A percentile compares a stretch with the other conserved stretches of the same genome.
Evolutionary conservation across 1,140 invertebrate genomes (phyloP).

Genomic region (Stratiolaelaps scimitus): DNA sequence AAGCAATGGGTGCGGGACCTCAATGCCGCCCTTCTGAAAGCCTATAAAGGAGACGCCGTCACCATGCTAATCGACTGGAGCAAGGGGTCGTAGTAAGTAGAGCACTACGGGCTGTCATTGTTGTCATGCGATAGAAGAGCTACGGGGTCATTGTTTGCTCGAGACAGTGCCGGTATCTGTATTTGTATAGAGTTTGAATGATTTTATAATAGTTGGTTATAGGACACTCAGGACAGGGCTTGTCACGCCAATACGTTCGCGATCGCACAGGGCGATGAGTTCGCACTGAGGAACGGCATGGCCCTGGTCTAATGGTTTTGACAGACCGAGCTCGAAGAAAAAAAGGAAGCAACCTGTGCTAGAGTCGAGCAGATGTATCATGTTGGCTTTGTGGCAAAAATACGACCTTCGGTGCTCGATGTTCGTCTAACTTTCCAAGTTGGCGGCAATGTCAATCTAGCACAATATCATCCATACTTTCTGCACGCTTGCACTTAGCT

Average conservation of each 20-base stretch:
- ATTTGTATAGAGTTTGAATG: background rate
- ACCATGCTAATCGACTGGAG: slow-evolving; percentile 11
- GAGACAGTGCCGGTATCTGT: background rate
- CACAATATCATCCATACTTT: too few relatives aligned
- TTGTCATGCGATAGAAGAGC: background rate
- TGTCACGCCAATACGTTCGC: background rate
- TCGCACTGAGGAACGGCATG: too few relatives aligned
- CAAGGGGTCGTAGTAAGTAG: background rate
- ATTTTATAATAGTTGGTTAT: background rate
- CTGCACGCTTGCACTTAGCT: too few relatives aligned
- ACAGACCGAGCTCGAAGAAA: too few relatives aligned
- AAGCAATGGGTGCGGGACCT: background rate
- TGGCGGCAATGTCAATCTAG: too few relatives aligned
- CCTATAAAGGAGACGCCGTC: background rate
- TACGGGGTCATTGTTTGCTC: background rate
- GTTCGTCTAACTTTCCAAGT: too few relatives aligned
- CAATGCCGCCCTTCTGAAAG: background rate
- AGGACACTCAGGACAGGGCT: background rate
- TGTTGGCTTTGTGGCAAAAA: too few relatives aligned
- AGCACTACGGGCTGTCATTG: background rate
- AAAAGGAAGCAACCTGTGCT: too few relatives aligned
- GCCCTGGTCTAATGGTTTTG: too few relatives aligned
- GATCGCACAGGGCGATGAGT: too few relatives aligned
- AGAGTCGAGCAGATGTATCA: too few relatives aligned
- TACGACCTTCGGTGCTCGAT: too few relatives aligned